Conservation (phyloP, 2,113 vertebrate genomes). For the Hystrix cristata region DNA sequence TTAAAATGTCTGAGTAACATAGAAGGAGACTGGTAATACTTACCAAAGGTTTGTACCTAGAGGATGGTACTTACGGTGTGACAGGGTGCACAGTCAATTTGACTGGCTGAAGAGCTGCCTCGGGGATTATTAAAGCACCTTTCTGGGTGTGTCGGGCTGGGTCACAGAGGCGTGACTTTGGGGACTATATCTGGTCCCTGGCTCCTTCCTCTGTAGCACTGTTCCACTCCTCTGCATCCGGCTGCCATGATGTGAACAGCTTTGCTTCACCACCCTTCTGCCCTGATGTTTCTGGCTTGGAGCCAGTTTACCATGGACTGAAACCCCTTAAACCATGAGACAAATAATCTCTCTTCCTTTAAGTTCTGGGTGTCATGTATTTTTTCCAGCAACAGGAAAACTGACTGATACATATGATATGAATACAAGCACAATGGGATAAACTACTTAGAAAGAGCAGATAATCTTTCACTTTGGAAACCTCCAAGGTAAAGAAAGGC, state of each 20-base stretch:
- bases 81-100: neutral
- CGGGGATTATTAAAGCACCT: neutral
- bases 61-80: neutral
- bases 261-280: neutral
- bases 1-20: neutral
- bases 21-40: neutral
- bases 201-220: neutral
- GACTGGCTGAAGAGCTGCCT: neutral
- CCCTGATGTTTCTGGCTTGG: neutral
- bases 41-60: neutral
- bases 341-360: neutral
- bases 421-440: neutral
- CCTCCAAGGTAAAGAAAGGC: neutral
- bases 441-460: neutral
- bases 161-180: neutral
- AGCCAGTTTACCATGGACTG: neutral
- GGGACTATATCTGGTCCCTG: neutral
- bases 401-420: neutral
- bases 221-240: neutral
- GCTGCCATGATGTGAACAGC: neutral
- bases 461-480: neutral
- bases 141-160: neutral
- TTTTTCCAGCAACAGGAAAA: neutral
- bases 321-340: neutral
- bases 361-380: neutral